Conservation (phyloP, 2,797 vertebrate species). For the Vespertilio murinus region DNA sequence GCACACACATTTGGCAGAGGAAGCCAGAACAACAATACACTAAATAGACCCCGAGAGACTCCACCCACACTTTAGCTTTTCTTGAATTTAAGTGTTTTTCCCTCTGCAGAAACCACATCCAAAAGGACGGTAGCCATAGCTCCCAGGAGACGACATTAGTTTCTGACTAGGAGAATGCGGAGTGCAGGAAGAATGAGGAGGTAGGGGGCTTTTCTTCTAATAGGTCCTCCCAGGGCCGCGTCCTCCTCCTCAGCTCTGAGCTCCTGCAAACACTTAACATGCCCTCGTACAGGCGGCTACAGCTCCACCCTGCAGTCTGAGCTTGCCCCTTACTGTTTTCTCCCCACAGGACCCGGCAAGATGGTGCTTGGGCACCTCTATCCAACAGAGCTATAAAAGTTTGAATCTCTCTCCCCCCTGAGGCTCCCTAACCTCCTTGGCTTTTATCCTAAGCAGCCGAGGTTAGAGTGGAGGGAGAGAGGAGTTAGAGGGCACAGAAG, state of each 20-base stretch:
- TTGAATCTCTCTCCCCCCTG: neutral
- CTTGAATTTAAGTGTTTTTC: slow-evolving; percentile 13
- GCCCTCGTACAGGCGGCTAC: neutral
- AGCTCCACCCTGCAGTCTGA: neutral
- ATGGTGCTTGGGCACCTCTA: neutral
- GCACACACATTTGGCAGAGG: slow-evolving; percentile 24
- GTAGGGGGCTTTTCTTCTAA: neutral
- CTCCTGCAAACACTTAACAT: neutral
- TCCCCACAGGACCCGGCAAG: neutral
- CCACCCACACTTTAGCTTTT: slow-evolving; percentile 30
- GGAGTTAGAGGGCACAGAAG: neutral
- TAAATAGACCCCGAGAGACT: neutral
- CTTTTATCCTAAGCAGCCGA: slow-evolving; percentile 8
- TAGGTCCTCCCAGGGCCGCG: neutral
- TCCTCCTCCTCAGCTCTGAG: neutral
- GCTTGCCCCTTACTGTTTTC: neutral
- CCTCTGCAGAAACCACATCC: neutral
- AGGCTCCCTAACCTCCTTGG: neutral
- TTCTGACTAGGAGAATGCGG: neutral
- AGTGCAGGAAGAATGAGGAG: neutral
- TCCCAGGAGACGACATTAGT: neutral
- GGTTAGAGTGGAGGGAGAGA: neutral
- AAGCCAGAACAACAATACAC: slow-evolving; percentile 32
- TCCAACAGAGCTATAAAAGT: neutral
- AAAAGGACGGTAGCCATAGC: neutral